phyloP scores from a whole-genome alignment of 1,140 invertebrate species.

The Caenorhabditis tropicalis region DNA sequence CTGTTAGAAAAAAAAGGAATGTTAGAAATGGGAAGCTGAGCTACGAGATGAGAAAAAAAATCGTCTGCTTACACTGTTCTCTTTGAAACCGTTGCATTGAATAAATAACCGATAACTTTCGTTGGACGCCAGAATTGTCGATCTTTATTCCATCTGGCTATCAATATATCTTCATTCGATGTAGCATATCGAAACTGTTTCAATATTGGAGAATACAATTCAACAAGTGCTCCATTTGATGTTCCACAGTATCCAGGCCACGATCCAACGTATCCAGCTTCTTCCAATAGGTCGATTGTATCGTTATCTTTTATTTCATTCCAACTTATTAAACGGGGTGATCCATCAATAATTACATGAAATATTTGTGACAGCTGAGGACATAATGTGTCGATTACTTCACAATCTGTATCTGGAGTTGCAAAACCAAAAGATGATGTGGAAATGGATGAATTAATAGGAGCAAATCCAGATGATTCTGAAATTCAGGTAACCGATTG shows the following conservation, averaged over 20 bases:
- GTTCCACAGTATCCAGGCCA: constrained; percentile 39
- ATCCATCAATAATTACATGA: constrained; percentile 3
- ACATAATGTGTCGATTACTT: constrained; percentile 29
- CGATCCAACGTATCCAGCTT: constrained; percentile 15
- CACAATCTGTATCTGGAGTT: constrained; percentile 16
- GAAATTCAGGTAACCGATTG: not conserved
- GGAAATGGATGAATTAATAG: not conserved
- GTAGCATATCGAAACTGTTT: not conserved
- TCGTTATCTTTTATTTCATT: not conserved
- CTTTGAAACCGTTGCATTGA: not conserved
- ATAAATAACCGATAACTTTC: not conserved
- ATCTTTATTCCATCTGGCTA: constrained; percentile 17
- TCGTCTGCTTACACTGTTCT: not conserved
- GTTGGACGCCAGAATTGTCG: constrained; percentile 1
- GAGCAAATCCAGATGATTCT: not conserved
- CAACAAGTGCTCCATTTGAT: not conserved
- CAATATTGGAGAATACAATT: constrained; percentile 2
- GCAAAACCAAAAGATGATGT: not conserved
- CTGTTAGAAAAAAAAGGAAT: too few relatives aligned
- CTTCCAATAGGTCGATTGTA: not conserved
- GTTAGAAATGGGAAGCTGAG: too few relatives aligned
- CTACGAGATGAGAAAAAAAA: too few relatives aligned
- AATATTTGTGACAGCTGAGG: constrained; percentile 17
- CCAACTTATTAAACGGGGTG: not conserved
- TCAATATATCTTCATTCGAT: constrained; percentile 9